Conservation (phyloP, 1,140 invertebrate genomes). For the Macrostomum lignano region DNA sequence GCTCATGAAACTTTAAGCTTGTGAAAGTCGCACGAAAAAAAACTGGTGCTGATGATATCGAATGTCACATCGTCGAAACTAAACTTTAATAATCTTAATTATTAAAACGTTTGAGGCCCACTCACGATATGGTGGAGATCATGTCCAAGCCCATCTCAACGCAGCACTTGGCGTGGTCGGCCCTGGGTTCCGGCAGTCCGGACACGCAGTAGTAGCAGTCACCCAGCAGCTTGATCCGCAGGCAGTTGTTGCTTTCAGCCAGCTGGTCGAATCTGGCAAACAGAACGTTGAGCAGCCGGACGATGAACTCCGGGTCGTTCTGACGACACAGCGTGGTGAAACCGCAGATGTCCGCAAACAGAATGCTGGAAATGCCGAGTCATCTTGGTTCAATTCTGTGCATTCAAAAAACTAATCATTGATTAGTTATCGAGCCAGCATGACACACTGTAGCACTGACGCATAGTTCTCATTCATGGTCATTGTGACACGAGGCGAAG, state of each 20-base stretch:
- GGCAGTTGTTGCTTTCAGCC: constrained; percentile 41
- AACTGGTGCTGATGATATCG: too few species aligned
- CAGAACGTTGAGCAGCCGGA: constrained; percentile 64
- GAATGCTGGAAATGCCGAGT: constrained; percentile 36
- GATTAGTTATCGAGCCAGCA: too few species aligned
- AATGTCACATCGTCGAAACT: too few species aligned
- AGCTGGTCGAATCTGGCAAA: constrained; percentile 75
- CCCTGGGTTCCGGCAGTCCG: constrained; percentile 47
- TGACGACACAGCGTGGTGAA: constrained; percentile 54
- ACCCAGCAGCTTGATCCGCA: constrained; percentile 30
- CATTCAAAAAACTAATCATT: too few species aligned
- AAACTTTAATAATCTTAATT: too few species aligned
- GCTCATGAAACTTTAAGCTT: too few species aligned
- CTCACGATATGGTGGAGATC: constrained; percentile 39
- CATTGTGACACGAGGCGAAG: too few species aligned
- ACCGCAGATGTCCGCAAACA: constrained; percentile 83
- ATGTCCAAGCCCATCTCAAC: constrained; percentile 53
- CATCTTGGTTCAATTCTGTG: too few species aligned
- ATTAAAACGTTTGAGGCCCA: too few species aligned
- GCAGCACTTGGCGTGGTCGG: constrained; percentile 58
- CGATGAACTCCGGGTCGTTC: constrained; percentile 52
- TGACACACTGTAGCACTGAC: too few species aligned
- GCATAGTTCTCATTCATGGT: too few species aligned
- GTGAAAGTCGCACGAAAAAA: too few species aligned
- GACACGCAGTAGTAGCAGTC: constrained; percentile 47